Base-by-base conservation (phyloP, 2,797 vertebrate genomes). In the Gephyroberyx darwinii region DNA sequence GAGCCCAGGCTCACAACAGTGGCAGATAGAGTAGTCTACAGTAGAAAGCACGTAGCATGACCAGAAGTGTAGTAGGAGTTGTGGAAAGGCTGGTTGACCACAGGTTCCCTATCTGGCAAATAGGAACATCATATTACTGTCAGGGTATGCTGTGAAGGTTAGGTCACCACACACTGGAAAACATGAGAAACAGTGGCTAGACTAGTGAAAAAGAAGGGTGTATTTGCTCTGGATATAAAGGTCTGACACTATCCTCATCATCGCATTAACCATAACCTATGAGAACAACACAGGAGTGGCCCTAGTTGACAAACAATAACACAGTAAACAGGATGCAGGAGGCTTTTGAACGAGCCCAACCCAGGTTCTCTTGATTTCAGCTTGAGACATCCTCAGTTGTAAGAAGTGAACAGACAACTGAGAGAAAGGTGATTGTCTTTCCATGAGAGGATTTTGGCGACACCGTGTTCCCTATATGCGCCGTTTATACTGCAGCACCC, bases 401-500 rank as follows among this genome's bases (percentile, higher is more conserved):
- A 39, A 1, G 7, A 60, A 12, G 37, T 43, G 13, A 62, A 54
- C 31, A 35, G 16, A 45, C 4, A 45, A 48, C 19, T n/a, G 4
- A 52, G n/a, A 67, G 5, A 50, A 62, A 65, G 0, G 12, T 8
- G 66, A 3, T n/a, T 58, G 7, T 55, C 14, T 51, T 2, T 12
- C 3, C 22, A 68, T 53, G 26, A 54, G 55, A 69, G 22, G 20
- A 20, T 13, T 66, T 54, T 67, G 55, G 35, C 62, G 64, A 72
- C 19, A 41, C 12, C 37, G 26, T 61, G 10, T 56, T 4, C 43
- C 63, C 50, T 68, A 65, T 50, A 47, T 67, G n/a, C 33, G 57
- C 35, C 50, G 54, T 53, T 82, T 16, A n/a, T n/a, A 65, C 83
- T 85, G 89, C 89, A 81, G 84, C 84, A 78, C 80, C 65, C 77